Base-by-base conservation (phyloP, 2,113 vertebrate genomes). In the Cnemophilus loriae region DNA sequence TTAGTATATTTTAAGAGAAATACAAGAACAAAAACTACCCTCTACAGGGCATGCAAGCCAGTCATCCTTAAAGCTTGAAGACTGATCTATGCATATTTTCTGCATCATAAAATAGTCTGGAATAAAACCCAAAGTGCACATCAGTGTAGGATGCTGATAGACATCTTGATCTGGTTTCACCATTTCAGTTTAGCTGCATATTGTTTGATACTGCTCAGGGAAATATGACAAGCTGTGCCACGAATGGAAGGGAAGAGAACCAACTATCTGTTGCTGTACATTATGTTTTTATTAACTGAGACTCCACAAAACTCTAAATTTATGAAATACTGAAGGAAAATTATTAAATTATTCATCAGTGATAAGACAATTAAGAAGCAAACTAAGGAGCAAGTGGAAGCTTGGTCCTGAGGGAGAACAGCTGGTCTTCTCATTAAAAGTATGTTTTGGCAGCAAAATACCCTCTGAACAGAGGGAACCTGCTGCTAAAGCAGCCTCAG, bases 331-430 rank as follows among this genome's bases (percentile, higher is more conserved):
- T 90, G 91, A 55, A 60, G 56, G 89, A 94, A 90, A 94, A 87
- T 53, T 59, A 53, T 96, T 96, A 77, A 97, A 97, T 97, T 97
- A 97, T 97, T 97, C 97, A 98, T 97, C 94, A 91, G 93, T 61
- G 82, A 96, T 96, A 92, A 96, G 92, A 96, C 97, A 96, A 98
- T 98, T 97, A 97, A 92, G 95, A 96, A 97, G 96, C 87, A 97
- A 98, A 96, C 95, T 83, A 94, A 95, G 78, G 89, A 95, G 53
- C 61, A 87, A 97, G 96, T 57, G 81, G 87, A 94, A 96, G 74
- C 81, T 71, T 46, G 65, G 84, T 96, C 95, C 81, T 94, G 84
- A 87, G 94, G 96, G 95, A 94, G 91, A 97, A 96, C 96, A 97
- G 95, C 93, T 96, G 94, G 96, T 94, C 93, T 89, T 87, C 89